A percentile compares a stretch with the other conserved stretches of the same genome.
These are phyloP conservation scores for Salvelinus fontinalis DNA, from an alignment of 2,113 vertebrate species.

Conservation along the genomic window DNA sequence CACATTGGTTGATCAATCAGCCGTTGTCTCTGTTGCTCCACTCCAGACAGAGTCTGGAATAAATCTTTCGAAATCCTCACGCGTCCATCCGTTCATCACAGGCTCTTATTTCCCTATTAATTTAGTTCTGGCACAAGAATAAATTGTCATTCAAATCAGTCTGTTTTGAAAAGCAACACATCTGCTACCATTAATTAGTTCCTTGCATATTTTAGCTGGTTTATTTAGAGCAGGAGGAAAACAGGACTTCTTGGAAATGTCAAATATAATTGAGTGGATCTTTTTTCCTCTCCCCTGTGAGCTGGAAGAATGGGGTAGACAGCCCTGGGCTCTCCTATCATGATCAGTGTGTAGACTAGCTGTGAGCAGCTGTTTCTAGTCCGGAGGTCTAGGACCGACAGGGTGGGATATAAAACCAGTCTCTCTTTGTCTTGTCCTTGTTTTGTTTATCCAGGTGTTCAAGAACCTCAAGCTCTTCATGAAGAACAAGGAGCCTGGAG, in stretches of 20 bases:
- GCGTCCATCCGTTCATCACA: constrained; percentile 7
- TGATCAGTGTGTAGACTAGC: not conserved
- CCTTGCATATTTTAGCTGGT: constrained; percentile 54
- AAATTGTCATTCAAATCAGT: constrained; percentile 50
- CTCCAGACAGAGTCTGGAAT: no score
- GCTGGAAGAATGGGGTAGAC: no score
- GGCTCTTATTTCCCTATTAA: constrained; percentile 23
- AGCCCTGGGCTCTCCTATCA: not conserved
- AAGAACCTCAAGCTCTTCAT: constrained; percentile 79
- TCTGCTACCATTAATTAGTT: constrained; percentile 66
- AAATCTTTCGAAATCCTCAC: no score
- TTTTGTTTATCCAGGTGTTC: constrained; percentile 73
- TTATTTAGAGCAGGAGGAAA: constrained; percentile 38
- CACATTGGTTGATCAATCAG: constrained; percentile 15
- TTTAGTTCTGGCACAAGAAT: constrained; percentile 30
- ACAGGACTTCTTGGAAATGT: constrained; percentile 40
- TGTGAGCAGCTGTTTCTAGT: not conserved
- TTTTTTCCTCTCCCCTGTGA: not conserved
- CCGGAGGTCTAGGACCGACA: not conserved
- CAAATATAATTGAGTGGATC: constrained; percentile 45
- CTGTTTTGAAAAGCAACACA: constrained; percentile 49
- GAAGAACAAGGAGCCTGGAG: constrained; percentile 71
- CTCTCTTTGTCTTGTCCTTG: constrained; percentile 2
- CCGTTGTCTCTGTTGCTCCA: not conserved
- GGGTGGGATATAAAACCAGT: not conserved